Evolutionary conservation across 53 echinoderm and acorn worm genomes (phyloP).

Genomic region (Actinopyga echinites): DNA sequence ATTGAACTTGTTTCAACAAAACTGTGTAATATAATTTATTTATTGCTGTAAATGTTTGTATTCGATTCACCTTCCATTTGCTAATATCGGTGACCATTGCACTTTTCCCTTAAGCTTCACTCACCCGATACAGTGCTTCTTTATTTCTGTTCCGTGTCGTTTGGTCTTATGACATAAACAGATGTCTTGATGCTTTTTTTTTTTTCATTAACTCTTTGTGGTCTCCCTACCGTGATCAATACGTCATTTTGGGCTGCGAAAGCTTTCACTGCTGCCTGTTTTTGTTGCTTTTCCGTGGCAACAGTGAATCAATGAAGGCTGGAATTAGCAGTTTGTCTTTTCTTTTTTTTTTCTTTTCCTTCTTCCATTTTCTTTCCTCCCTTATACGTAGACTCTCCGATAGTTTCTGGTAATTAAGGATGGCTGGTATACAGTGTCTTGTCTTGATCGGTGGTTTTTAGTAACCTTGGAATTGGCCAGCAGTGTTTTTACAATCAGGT

Average conservation of each 20-base stretch:
- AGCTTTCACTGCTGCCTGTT: conserved; percentile 5
- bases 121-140: no score
- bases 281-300: conserved; percentile 27
- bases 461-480: conserved; percentile 2
- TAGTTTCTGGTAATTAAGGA: conserved; percentile 12
- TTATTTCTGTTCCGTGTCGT: no score
- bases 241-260: conserved; percentile 13
- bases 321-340: not conserved
- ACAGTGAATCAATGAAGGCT: conserved; percentile 24
- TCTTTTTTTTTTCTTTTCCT: not conserved
- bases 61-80: no score
- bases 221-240: not conserved
- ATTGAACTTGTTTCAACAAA: no score
- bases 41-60: no score
- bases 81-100: no score
- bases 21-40: no score
- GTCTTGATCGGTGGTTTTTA: not conserved
- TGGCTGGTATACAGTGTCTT: not conserved
- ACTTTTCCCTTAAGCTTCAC: no score
- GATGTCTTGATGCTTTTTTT: not conserved
- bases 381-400: not conserved
- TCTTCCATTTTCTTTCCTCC: not conserved
- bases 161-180: conserved; percentile 15
- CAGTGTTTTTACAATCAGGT: not conserved
- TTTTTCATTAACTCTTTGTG: not conserved